Conservation (phyloP, 2,797 vertebrate species). For the Muraenolepis orangiensis region DNA sequence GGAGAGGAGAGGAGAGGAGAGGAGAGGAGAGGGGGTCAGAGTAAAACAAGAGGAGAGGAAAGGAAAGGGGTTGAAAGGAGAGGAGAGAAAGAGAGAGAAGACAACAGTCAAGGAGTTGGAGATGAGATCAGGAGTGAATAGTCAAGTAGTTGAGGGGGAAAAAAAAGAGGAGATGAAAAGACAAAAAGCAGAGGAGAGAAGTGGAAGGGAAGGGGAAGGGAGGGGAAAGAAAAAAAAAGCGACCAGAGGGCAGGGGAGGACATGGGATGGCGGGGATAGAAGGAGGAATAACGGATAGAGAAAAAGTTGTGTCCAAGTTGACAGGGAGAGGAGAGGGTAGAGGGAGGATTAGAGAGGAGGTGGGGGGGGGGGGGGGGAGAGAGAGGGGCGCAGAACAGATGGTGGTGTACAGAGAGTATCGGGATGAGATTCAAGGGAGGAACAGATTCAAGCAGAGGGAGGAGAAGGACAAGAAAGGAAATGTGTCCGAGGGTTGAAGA, state of each 20-base stretch:
- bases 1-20: neutral
- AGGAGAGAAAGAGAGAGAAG: neutral
- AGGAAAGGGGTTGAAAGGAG: neutral
- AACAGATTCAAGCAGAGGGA: neutral
- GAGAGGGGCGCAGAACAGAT: neutral
- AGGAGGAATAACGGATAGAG: neutral
- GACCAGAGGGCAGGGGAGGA: neutral
- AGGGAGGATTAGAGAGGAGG: neutral
- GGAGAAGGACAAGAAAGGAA: neutral
- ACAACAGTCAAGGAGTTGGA: neutral
- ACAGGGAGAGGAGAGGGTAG: neutral
- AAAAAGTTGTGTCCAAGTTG: constrained; percentile 3
- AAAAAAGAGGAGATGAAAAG: neutral
- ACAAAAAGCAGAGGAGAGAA: neutral
- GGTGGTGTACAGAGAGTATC: neutral
- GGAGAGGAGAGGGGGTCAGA: neutral
- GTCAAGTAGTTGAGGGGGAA: neutral
- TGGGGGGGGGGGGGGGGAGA: neutral
- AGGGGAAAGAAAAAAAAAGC: neutral
- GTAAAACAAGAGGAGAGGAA: neutral
- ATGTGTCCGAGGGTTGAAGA: neutral
- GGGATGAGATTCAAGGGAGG: neutral
- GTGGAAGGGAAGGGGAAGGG: neutral
- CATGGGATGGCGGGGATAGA: neutral
- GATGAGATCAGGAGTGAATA: neutral